Percentiles rank a stretch among this genome's conserved stretches.
Conservation (phyloP, 2,113 vertebrate species). For the Semnornis frantzii region DNA sequence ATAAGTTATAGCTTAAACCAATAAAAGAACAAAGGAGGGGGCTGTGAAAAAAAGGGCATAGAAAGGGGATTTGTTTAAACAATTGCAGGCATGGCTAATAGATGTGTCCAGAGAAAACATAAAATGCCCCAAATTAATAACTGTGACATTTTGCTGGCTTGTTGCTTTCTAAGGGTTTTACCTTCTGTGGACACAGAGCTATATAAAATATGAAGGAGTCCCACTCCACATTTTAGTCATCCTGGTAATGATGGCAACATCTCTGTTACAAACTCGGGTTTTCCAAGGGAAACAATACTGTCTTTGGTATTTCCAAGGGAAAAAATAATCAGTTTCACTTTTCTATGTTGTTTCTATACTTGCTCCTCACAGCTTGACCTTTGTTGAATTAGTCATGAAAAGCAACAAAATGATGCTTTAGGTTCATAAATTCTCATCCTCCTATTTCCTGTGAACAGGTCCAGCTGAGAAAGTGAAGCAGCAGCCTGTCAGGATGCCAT, state of each 20-base stretch:
- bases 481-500: slow-evolving; percentile 62
- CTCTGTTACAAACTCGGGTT: neutral
- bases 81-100: neutral
- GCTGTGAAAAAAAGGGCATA: neutral
- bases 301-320: slow-evolving; percentile 5
- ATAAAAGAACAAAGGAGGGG: slow-evolving; percentile 51
- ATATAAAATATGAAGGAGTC: slow-evolving; percentile 31
- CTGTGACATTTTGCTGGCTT: neutral
- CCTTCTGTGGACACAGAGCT: neutral
- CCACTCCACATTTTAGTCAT: slow-evolving; percentile 11
- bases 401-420: slow-evolving; percentile 40
- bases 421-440: slow-evolving; percentile 24
- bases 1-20: slow-evolving; percentile 38
- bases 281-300: slow-evolving; percentile 10
- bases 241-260: neutral
- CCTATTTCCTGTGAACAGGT: slow-evolving; percentile 31
- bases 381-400: slow-evolving; percentile 30
- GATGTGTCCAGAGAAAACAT: slow-evolving; percentile 9
- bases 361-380: slow-evolving; percentile 19
- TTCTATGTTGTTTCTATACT: neutral
- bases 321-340: slow-evolving; percentile 1
- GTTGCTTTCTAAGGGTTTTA: slow-evolving; percentile 38
- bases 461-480: slow-evolving; percentile 62
- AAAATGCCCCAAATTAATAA: slow-evolving; percentile 38
- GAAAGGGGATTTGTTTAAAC: slow-evolving; percentile 15